phyloP scores from a whole-genome alignment of 2,888 invertebrate species.

The Pelosia muscerda region DNA sequence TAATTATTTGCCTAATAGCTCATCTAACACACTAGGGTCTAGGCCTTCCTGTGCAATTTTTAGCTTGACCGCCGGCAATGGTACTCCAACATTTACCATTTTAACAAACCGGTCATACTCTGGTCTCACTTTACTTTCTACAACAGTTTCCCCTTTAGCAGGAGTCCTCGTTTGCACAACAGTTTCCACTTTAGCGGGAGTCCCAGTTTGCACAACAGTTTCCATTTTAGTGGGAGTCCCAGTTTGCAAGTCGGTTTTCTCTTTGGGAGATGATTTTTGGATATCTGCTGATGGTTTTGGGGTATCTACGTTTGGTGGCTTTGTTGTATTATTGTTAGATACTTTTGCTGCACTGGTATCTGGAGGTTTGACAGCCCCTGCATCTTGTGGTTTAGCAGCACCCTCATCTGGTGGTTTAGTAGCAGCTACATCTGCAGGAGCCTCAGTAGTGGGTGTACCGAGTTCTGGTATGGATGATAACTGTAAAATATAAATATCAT shows the following conservation, averaged over 20 bases:
- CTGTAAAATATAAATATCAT: slow-evolving; percentile 64
- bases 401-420: not conserved
- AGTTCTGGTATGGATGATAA: slow-evolving; percentile 85
- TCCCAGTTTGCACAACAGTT: slow-evolving; percentile 26
- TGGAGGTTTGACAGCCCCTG: slow-evolving; percentile 11
- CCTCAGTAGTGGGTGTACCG: slow-evolving; percentile 49
- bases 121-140: slow-evolving; percentile 79
- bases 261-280: slow-evolving; percentile 16
- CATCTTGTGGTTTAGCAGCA: slow-evolving; percentile 8
- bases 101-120: slow-evolving; percentile 93
- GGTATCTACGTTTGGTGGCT: slow-evolving; percentile 10
- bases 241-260: slow-evolving; percentile 24
- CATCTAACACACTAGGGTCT: slow-evolving; percentile 90
- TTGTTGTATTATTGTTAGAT: slow-evolving; percentile 11
- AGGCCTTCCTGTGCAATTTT: slow-evolving; percentile 95
- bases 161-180: slow-evolving; percentile 24
- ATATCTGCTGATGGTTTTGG: slow-evolving; percentile 23
- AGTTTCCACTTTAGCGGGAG: slow-evolving; percentile 21
- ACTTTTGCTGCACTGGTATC: slow-evolving; percentile 20
- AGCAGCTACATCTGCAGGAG: not conserved
- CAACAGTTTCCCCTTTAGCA: slow-evolving; percentile 23
- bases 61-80: slow-evolving; percentile 92
- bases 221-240: slow-evolving; percentile 28
- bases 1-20: slow-evolving; percentile 63
- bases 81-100: slow-evolving; percentile 96